Evolutionary conservation across 2,797 vertebrate species (phyloP), one percentile per base, ranked within the genome.

Genomic region (Neomorphus geoffroyi): DNA sequence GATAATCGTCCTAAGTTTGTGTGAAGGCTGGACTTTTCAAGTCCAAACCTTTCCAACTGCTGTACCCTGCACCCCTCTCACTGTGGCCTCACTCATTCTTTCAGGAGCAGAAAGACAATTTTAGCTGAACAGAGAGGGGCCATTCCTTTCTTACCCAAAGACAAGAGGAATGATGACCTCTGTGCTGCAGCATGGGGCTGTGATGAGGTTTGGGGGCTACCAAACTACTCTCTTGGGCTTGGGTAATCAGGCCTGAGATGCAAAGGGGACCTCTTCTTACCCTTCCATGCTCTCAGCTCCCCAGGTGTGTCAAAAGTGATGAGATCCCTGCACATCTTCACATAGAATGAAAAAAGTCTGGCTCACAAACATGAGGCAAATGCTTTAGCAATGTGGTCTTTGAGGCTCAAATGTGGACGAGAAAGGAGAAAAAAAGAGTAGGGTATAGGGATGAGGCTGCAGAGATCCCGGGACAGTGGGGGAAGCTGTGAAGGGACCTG

Each of bases 391-490:
- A 13, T 3, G 5, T 9, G 32, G 14, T 26, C 37, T 77, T 83
- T 50, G 60, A 72, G 51, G 46, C 18, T 92, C 50, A 26, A 67
- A 48, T 12, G 13, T 9, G 37, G 53, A 77, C 33, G 30, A 62
- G 18, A 71, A 72, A 18, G 53, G 32, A 69, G 17, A 28, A 50
- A 53, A 48, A 37, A 78, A 14, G 14, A 48, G 28, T 1, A 32
- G 14, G 39, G 53, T 14, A 17, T 1, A 62, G 18, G n/a, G 60
- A 53, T 61, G 45, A 50, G 33, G 64, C 12, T 60, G 23, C 33
- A 77, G 56, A 80, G 8, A 16, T 30, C 11, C 18, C 0, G 0
- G 19, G 16, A 43, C 0, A 7, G 56, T 33, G 18, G 57, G 24
- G 86, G 48, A 92, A 86, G 7, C 37, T 66, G 30, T 66, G 39